phyloP scores from a whole-genome alignment of 1,140 invertebrate genomes.

The Drosophila saltans region DNA sequence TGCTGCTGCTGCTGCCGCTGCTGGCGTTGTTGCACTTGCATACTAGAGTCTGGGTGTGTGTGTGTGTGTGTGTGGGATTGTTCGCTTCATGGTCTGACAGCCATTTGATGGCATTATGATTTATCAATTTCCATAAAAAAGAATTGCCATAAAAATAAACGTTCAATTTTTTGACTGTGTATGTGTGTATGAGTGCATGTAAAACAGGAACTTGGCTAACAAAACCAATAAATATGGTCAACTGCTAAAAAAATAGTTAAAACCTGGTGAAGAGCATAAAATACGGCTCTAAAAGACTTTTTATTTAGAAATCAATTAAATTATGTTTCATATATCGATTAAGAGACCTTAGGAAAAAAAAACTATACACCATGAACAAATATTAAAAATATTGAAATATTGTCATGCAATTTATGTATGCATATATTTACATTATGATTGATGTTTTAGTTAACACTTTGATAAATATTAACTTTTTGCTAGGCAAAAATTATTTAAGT shows the following conservation, averaged over 20 bases:
- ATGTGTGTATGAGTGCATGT: not conserved
- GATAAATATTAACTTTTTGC: too few relatives aligned
- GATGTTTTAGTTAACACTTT: too few relatives aligned
- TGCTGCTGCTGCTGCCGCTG: not conserved
- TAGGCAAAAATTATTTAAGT: too few relatives aligned
- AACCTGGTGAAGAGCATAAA: not conserved
- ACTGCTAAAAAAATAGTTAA: not conserved
- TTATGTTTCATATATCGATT: not conserved
- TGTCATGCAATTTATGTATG: too few relatives aligned
- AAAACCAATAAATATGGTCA: not conserved
- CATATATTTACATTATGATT: too few relatives aligned
- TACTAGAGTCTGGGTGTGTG: not conserved
- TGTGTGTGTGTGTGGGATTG: not conserved
- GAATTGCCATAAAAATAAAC: conserved; percentile 25
- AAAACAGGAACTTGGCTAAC: not conserved
- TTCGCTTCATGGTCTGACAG: conserved; percentile 14
- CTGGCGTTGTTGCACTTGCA: conserved; percentile 30
- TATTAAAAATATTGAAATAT: too few relatives aligned
- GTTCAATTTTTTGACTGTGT: not conserved
- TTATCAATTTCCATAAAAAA: conserved; percentile 50
- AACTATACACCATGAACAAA: too few relatives aligned
- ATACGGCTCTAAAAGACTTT: not conserved
- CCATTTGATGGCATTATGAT: conserved; percentile 48
- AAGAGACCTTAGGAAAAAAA: too few relatives aligned
- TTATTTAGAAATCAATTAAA: not conserved